A percentile compares a stretch with the other conserved stretches of the same genome.
Evolutionary conservation across 2,888 invertebrate genomes (phyloP).

Genomic region (Eilema depressum): DNA sequence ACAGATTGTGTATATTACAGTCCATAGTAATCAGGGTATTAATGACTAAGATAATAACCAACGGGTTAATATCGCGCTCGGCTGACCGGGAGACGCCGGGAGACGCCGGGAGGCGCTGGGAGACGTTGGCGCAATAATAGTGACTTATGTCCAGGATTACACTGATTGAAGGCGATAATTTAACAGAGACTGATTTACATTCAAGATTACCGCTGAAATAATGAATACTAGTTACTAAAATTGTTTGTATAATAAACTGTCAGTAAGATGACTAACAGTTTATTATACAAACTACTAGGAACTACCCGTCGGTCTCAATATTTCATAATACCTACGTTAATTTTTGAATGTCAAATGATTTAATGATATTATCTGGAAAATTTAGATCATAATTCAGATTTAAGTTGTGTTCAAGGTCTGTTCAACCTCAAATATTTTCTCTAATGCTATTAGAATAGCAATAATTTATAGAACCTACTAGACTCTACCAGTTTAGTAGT

Average conservation of each 20-base stretch:
- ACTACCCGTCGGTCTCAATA: no score
- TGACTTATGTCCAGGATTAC: conserved; percentile 57
- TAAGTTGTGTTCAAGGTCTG: no score
- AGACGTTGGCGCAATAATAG: conserved; percentile 50
- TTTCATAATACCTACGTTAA: no score
- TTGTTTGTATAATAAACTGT: background rate
- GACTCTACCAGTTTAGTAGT: background rate
- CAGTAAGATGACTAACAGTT: no score
- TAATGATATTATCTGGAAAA: no score
- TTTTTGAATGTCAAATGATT: no score
- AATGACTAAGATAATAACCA: conserved; percentile 53
- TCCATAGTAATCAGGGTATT: conserved; percentile 51
- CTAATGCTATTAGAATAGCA: no score
- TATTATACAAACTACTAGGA: no score
- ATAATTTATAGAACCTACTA: no score
- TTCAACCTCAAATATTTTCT: no score
- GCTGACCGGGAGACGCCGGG: conserved; percentile 35
- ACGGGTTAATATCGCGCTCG: conserved; percentile 49
- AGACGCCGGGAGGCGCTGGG: conserved; percentile 32
- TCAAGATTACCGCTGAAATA: background rate
- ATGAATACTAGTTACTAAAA: background rate
- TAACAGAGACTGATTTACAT: conserved; percentile 21
- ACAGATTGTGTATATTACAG: conserved; percentile 31
- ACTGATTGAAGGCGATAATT: conserved; percentile 56
- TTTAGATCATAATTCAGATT: no score